A percentile compares a stretch with the other conserved stretches of the same genome.
Evolutionary conservation across 92 coral and sea anemone species (phyloP).

Genomic region (Scolanthus callimorphus): DNA sequence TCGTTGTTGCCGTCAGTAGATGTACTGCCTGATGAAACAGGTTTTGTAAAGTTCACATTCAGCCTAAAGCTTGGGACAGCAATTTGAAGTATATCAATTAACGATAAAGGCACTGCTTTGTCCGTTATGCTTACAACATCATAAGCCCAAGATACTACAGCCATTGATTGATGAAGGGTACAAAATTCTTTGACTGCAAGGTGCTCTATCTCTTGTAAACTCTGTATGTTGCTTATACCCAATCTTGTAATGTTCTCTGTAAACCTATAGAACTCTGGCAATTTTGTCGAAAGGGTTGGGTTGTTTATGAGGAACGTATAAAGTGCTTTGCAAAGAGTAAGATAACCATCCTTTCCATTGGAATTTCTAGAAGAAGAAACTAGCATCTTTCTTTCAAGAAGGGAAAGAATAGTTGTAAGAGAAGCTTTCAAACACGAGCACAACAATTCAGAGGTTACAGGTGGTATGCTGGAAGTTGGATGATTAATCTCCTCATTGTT

Average conservation of each 20-base stretch:
- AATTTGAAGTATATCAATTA: background rate
- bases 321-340: constrained; percentile 9
- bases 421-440: constrained; percentile 5
- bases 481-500: background rate
- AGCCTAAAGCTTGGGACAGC: constrained; percentile 33
- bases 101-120: constrained; percentile 2
- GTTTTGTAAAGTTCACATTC: constrained; percentile 36
- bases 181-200: constrained; percentile 9
- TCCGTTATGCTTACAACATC: background rate
- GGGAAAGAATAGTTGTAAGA: constrained; percentile 24
- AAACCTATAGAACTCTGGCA: constrained; percentile 12
- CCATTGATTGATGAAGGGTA: constrained; percentile 16
- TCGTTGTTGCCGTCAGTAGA: constrained; percentile 2
- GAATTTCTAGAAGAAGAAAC: background rate
- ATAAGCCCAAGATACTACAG: constrained; percentile 17
- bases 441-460: background rate
- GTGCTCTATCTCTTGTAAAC: constrained; percentile 4
- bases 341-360: background rate
- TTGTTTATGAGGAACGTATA: constrained; percentile 6
- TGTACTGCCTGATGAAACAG: background rate
- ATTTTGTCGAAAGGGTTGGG: background rate
- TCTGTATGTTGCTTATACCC: constrained; percentile 10
- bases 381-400: constrained; percentile 39
- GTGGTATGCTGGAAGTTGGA: background rate
- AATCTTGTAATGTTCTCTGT: constrained; percentile 4